phyloP scores from a whole-genome alignment of 2,113 vertebrate species.

The Marmota flaviventris region DNA sequence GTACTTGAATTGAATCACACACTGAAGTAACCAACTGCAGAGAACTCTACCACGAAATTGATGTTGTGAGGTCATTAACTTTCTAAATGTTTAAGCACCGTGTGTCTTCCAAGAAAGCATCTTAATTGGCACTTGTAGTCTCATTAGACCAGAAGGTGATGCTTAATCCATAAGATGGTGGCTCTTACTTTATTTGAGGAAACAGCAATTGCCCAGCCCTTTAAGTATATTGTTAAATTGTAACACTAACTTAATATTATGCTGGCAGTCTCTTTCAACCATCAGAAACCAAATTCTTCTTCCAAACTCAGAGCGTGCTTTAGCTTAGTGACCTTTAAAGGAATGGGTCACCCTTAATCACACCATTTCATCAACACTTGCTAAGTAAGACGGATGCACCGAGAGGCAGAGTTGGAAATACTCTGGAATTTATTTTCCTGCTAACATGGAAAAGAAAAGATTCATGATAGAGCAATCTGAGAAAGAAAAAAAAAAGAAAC shows the following conservation, averaged over 20 bases:
- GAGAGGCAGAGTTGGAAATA: slow-evolving; percentile 6
- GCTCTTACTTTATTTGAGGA: background rate
- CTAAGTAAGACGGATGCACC: background rate
- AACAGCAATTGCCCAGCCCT: background rate
- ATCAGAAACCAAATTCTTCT: background rate
- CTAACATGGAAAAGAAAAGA: background rate
- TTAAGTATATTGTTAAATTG: background rate
- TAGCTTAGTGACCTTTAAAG: slow-evolving; percentile 4
- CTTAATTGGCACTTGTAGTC: background rate
- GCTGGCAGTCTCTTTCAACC: background rate
- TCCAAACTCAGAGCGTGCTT: background rate
- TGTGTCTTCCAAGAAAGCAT: background rate
- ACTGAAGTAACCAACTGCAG: background rate
- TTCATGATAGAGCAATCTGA: background rate
- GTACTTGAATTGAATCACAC: background rate
- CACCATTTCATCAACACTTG: background rate
- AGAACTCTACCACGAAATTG: background rate
- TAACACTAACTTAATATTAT: background rate
- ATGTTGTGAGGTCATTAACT: background rate
- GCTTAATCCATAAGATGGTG: background rate
- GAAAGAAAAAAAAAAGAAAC: background rate
- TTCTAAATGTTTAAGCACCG: background rate
- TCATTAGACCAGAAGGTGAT: background rate
- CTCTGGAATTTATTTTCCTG: slow-evolving; percentile 18
- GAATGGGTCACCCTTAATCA: background rate